Base-by-base conservation (phyloP, 2,113 vertebrate species). In the Chionomys nivalis region DNA sequence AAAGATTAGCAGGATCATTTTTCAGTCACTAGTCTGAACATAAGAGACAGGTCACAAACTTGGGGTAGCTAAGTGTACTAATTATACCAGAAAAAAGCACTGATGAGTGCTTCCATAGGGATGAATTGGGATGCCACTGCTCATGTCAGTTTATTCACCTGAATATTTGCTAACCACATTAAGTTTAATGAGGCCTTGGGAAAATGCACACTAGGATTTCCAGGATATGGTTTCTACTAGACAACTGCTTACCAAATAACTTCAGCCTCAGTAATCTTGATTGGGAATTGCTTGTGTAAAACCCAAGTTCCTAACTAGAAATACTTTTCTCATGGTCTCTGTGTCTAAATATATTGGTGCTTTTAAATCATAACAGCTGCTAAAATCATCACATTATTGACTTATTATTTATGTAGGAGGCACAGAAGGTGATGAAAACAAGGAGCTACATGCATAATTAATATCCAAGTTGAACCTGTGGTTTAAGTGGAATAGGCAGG, bases 31-130 rank as follows among this genome's bases (percentile, higher is more conserved):
- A 76, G 70, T 88, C 19, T 95, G 70, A 95, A 88, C 39, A 93
- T 68, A 92, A 96, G 86, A 96, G 91, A 94, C 47, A 97, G 73
- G n/a, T 92, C 55, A 88, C 55, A 65, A 94, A 89, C 52, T 63
- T 36, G 76, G 8, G 42, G 90, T 92, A 90, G 58, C 26, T 76
- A 90, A 89, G 8, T n/a, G 21, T 87, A 39, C 86, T 96, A 82
- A 82, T 92, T 94, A 90, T 16, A 96, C 31, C 28, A 92, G 73
- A 81, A 95, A 95, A 92, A 96, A 97, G 89, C 66, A 95, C 58
- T 89, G 49, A 49, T 77, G 49, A 86, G 36, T 49, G 36, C 89
- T 95, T 97, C 65, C 0, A 0, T 72, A 86, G 61, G 66, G 76
- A 68, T 23, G 90, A 44, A 77, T 14, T 90, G 72, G 73, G 52